Conservation (phyloP, 2,113 vertebrate species). For the Ovis aries region ARS-UI_Ramb_v3.0 NC_056055.1:64010501-64011000, state of each 20-base stretch:
- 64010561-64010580: neutral
- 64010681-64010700: neutral
- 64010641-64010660: neutral
- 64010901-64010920: neutral
- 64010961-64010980: neutral
- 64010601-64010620: neutral
- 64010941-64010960: neutral
- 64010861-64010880: neutral
- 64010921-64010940: neutral
- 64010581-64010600: neutral
- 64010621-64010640: neutral
- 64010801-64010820: neutral
- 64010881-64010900: neutral
- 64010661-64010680: neutral
- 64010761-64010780: neutral
- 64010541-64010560: neutral
- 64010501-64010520: neutral
- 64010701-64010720: neutral
- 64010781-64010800: neutral
- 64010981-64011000: neutral
- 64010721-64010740: neutral
- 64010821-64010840: neutral
- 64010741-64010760: neutral
- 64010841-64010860: neutral
- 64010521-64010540: neutral